Evolutionary conservation across 2,797 vertebrate species (phyloP), one percentile per base, ranked within the genome.

Genomic region (Anniella stebbinsi): DNA sequence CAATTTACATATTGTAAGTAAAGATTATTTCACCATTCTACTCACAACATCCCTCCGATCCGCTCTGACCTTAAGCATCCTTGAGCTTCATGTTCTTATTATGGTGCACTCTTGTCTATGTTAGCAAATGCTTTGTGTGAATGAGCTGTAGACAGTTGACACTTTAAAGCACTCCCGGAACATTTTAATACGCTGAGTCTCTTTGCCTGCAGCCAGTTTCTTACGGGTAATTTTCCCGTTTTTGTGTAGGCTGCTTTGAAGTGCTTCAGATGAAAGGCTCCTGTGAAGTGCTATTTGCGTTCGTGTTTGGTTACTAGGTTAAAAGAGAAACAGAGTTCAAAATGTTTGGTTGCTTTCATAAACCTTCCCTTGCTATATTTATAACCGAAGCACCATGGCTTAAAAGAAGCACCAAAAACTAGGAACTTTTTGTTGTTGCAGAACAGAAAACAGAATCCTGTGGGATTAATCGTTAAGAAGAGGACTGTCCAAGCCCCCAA

Each of bases 241-340:
- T 84, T 63, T 15, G 83, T 89, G 83, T 91, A 78, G 7, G 0
- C 75, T 89, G 89, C 95, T 96, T 96, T 96, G 94, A 96, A 95
- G 91, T 95, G 78, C 89, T 94, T 91, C 86, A 54, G 88, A 89
- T 95, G 73, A 92, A 96, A 87, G 89, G 28, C n/a, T 84, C 60
- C 86, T 87, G 89, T 83, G 86, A 90, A 94, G 8, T 82, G 18
- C 84, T 92, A 90, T 4, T 81, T 87, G 90, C 85, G 76, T 94
- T 83, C 15, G 36, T 70, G 70, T 87, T 83, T 84, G 77, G 86
- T 77, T 90, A n/a, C 86, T 77, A 87, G 72, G 72, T 87, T 87
- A 87, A 83, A 77, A 90, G 72, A 87, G 72, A 87, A 87, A 6
- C 36, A 77, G n/a, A 76, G 60, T 69, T 76, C 60, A 83, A 45